Base-by-base conservation (phyloP, 2,888 invertebrate genomes). In the Campoplex nolae region DNA sequence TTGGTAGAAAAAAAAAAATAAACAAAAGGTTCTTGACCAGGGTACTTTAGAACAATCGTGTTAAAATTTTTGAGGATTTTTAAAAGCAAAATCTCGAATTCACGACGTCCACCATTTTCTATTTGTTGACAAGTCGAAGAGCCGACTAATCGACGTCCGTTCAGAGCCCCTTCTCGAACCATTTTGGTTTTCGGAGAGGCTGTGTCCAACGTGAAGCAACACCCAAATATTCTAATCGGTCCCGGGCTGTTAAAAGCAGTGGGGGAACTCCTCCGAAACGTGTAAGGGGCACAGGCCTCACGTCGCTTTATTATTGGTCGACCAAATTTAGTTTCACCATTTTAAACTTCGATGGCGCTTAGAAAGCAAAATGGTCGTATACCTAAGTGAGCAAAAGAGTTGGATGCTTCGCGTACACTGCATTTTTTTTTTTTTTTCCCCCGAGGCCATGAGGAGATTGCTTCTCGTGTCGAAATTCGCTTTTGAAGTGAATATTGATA, bases 161-260 rank as follows among this genome's bases (percentile, higher is more conserved):
- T n/a, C 42, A 28, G 23, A 70, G 58, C 73, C 76, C 68, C 35
- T 35, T 11, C 71, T 68, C 62, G 76, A 74, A 77, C 67, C 62
- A 65, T 67, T 62, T 48, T n/a, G 32, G 18, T 81, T 62, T 23
- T 58, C 77, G 13, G 28, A 67, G 67, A 76, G 78, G 82, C 70
- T 70, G 84, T 62, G 84, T 54, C 65, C 84, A 71, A 76, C 65
- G 82, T 78, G 45, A 65, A 75, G 87, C 70, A 48, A 85, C 87
- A 84, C 85, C 86, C 85, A 80, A 84, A 85, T 88, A 85, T 88
- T 89, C 87, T 86, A 89, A 87, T 88, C 87, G 85, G 77, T 80
- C 68, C 75, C 80, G 62, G 62, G 28, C 38, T 56, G 70, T 62
- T 48, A 51, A 73, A 18, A 28, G 74, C 23, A 62, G 38, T 51